These are phyloP conservation scores for Dryocosmus kuriphilus DNA, from an alignment of 2,888 invertebrate species.

Conservation along the genomic window DNA sequence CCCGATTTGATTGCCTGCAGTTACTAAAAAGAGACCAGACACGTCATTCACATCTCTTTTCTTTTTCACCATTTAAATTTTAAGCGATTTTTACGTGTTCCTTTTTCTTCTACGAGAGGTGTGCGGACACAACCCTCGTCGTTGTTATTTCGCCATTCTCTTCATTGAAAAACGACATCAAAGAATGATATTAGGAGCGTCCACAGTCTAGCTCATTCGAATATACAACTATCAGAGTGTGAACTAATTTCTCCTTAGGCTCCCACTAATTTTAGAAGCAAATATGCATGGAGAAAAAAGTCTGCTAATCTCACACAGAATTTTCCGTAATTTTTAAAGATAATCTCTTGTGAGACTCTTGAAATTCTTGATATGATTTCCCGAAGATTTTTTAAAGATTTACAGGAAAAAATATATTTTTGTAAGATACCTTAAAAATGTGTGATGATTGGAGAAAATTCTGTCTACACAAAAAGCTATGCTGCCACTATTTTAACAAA, in stretches of 20 bases:
- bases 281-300: too few relatives aligned
- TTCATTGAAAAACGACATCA: conserved; percentile 32
- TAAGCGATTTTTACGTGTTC: conserved; percentile 29
- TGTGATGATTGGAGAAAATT: too few relatives aligned
- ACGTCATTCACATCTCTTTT: conserved; percentile 29
- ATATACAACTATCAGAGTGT: conserved; percentile 27
- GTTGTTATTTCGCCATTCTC: conserved; percentile 32
- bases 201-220: conserved; percentile 17
- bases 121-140: conserved; percentile 23
- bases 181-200: conserved; percentile 30
- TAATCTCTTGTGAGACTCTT: too few relatives aligned
- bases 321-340: too few relatives aligned
- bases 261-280: not conserved
- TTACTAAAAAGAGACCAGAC: not conserved
- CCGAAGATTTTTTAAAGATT: too few relatives aligned
- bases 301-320: too few relatives aligned
- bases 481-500: too few relatives aligned
- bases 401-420: too few relatives aligned
- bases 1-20: not conserved
- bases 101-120: conserved; percentile 20
- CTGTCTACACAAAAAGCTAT: too few relatives aligned
- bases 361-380: too few relatives aligned
- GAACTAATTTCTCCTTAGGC: conserved; percentile 2
- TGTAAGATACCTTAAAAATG: too few relatives aligned
- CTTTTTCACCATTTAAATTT: conserved; percentile 21